A percentile compares a stretch with the other conserved stretches of the same genome.
phyloP scores from a whole-genome alignment of 1,140 invertebrate species.

The Venustaconcha ellipsiformis region DNA sequence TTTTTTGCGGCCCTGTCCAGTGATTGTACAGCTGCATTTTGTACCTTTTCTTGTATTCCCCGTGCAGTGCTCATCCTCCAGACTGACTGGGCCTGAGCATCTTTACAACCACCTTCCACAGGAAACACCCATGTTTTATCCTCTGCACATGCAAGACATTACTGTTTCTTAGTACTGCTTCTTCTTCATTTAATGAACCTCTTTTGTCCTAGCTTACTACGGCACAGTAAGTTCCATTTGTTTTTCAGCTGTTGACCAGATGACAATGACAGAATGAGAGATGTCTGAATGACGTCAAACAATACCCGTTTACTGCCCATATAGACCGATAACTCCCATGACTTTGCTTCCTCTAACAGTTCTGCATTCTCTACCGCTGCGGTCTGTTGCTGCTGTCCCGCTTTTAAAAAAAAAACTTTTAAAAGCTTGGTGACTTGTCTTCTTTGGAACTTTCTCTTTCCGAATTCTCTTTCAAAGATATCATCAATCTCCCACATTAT shows the following conservation, averaged over 20 bases:
- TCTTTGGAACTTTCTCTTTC: background rate
- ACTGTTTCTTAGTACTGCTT: constrained; percentile 11
- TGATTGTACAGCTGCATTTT: constrained; percentile 6
- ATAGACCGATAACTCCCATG: too few species aligned
- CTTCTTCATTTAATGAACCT: constrained; percentile 4
- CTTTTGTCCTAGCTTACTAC: too few species aligned
- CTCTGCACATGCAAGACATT: constrained; percentile 2
- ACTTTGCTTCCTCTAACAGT: too few species aligned
- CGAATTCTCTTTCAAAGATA: background rate
- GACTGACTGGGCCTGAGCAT: constrained; percentile 22
- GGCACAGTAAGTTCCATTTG: constrained; percentile 2
- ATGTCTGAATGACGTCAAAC: background rate
- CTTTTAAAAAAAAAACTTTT: background rate
- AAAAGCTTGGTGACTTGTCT: too few species aligned
- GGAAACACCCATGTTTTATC: constrained; percentile 12
- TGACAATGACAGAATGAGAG: constrained; percentile 1
- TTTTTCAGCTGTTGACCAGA: constrained; percentile 5
- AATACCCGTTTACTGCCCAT: too few species aligned
- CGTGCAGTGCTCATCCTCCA: constrained; percentile 12
- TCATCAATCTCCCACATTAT: constrained; percentile 7
- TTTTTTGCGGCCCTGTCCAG: background rate
- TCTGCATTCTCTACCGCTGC: background rate
- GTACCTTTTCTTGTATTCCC: constrained; percentile 2
- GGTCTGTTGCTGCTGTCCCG: background rate
- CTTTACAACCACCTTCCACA: constrained; percentile 25